Base-by-base conservation (phyloP, 2,113 vertebrate genomes). In the Tiliqua scincoides region DNA sequence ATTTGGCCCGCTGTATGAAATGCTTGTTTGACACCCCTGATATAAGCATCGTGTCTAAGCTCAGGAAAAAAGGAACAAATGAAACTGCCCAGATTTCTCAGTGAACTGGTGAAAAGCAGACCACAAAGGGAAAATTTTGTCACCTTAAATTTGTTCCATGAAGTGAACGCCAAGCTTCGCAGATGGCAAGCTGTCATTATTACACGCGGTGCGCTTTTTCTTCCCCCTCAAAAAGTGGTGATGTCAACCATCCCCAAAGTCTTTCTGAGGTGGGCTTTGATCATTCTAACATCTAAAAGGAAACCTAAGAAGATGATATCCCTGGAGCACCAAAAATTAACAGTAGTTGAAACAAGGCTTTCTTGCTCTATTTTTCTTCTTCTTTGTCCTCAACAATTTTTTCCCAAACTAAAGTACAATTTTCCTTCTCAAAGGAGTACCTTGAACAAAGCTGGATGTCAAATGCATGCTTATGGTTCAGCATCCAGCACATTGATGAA, bases 341-440 rank as follows among this genome's bases (percentile, higher is more conserved):
- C 25, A 65, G 35, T 79, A 40, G 8, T 73, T 85, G 73, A 81
- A 88, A 88, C 6, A 92, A 85, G 89, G 77, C 32, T 65, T 21
- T 48, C 6, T 40, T 74, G 48, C 2, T 15, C 61, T n/a, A 57
- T 14, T 1, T 0, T 76, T 20, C 7, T 20, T 85, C 84, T 37
- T n/a, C 37, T 32, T 87, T 83, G 70, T 35, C 1, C 20, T 71
- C 0, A 48, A 48, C 43, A 48, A 48, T 48, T 48, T 48, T 48
- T 48, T 48, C 8, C 43, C 43, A 48, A 48, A 48, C 43, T 67
- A 17, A 65, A 35, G n/a, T 84, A 65, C 20, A 52, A 62, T 74
- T 27, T 37, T 73, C 27, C 14, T 17, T 48, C 17, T 35, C 30
- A 54, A n/a, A 82, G 43, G 30, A 75, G 43, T 62, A 74, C 17